phyloP scores from a whole-genome alignment of 2,888 invertebrate genomes.

The Eupelmus urozonus region DNA sequence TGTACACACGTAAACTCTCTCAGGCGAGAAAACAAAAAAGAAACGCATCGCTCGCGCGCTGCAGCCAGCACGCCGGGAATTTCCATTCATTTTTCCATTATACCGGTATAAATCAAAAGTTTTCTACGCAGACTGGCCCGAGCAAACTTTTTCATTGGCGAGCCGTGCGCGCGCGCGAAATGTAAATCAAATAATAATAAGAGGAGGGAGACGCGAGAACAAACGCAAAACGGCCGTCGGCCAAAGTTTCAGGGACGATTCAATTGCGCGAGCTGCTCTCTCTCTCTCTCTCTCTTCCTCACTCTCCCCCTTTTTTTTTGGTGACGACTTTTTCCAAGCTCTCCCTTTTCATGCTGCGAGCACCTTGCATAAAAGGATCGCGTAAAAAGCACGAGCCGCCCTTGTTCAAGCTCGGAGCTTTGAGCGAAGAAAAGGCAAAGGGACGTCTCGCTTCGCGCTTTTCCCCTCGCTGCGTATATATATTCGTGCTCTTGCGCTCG shows the following conservation, averaged over 20 bases:
- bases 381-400: conserved; percentile 35
- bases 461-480: neutral
- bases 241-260: conserved; percentile 54
- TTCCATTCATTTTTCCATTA: conserved; percentile 60
- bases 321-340: conserved; percentile 16
- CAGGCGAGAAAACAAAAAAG: neutral
- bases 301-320: conserved; percentile 4
- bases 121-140: conserved; percentile 3
- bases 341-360: conserved; percentile 43
- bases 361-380: conserved; percentile 52
- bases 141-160: conserved; percentile 53
- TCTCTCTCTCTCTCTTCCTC: conserved; percentile 4
- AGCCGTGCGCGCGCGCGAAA: conserved; percentile 41
- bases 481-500: neutral
- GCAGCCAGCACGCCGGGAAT: conserved; percentile 19
- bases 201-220: conserved; percentile 33
- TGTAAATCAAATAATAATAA: conserved; percentile 61
- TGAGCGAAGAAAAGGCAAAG: conserved; percentile 14
- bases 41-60: neutral
- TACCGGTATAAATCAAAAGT: conserved; percentile 58
- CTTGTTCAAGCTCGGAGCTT: conserved; percentile 26
- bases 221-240: conserved; percentile 37
- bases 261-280: conserved; percentile 40
- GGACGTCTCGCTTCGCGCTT: conserved; percentile 1
- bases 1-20: conserved; percentile 41